Base-by-base conservation (phyloP, 2,797 vertebrate species). In the Alcedo quadribrachys region DNA sequence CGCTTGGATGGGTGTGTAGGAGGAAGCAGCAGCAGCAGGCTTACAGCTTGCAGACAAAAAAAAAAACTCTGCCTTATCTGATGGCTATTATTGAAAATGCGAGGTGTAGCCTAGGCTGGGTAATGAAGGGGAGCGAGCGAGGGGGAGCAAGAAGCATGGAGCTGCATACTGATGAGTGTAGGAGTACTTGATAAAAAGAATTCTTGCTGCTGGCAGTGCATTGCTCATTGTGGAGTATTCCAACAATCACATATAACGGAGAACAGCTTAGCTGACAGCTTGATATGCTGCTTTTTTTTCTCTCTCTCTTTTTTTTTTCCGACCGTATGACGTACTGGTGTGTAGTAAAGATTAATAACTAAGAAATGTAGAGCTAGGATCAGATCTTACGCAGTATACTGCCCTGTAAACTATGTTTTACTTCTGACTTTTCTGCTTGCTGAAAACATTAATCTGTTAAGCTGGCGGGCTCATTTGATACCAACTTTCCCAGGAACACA, bases 131-230 rank as follows among this genome's bases (percentile, higher is more conserved):
- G 97, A 98, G 97, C 89, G 93, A 97, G 97, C 96, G 95, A 96
- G 98, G 97, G 97, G 96, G 97, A 97, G 98, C 98, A 95, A 97
- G 97, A 97, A 98, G 98, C 97, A 97, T 95, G 98, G 98, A 98
- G 98, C 98, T 98, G 99, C 98, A 99, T 99, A 99, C 99, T 99
- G 99, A 99, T 99, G 98, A 99, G 98, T 98, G 99, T 99, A 98
- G 99, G 99, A 99, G 99, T 99, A 98, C 98, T 99, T 98, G 98
- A 99, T 99, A 98, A 98, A 98, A 98, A 98, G 98, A 98, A 98
- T 98, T 98, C 98, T 98, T 96, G 98, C 98, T 98, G 98, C 97
- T 98, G 98, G 98, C 97, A 97, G 97, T 97, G 98, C 98, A 98
- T 98, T 98, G 97, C 98, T 98, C 98, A 97, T 97, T 98, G 98